Conservation (phyloP, 2,888 invertebrate genomes). For the Parnassius mnemosyne region DNA sequence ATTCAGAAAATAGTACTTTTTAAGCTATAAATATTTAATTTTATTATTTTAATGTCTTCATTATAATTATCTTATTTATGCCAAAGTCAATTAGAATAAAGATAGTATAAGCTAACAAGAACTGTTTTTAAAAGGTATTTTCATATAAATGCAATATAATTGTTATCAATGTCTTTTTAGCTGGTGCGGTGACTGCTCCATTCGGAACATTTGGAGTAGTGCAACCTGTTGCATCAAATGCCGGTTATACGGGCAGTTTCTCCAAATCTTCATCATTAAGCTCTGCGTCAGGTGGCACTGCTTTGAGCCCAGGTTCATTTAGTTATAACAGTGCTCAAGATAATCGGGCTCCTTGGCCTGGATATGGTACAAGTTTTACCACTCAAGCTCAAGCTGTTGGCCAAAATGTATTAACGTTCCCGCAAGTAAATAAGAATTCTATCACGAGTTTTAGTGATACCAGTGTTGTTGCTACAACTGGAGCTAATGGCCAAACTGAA, state of each 20-base stretch:
- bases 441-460: background rate
- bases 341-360: slow-evolving; percentile 1
- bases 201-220: slow-evolving; percentile 44
- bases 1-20: too few relatives aligned
- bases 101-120: too few relatives aligned
- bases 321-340: slow-evolving; percentile 44
- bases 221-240: slow-evolving; percentile 49
- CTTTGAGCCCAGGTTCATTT: slow-evolving; percentile 65
- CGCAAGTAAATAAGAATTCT: slow-evolving; percentile 10
- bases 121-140: too few relatives aligned
- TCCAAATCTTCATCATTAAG: slow-evolving; percentile 68
- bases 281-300: slow-evolving; percentile 65
- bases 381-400: slow-evolving; percentile 6
- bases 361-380: slow-evolving; percentile 12
- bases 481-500: background rate
- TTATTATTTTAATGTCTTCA: too few relatives aligned
- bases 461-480: slow-evolving; percentile 1
- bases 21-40: too few relatives aligned
- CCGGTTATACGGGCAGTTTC: slow-evolving; percentile 67
- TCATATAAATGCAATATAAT: too few relatives aligned
- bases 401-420: background rate
- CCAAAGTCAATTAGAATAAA: too few relatives aligned
- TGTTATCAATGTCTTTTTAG: slow-evolving; percentile 38
- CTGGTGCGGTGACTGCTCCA: slow-evolving; percentile 54
- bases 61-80: too few relatives aligned